Percentiles rank a stretch among this genome's conserved stretches.
Evolutionary conservation across 2,113 vertebrate species (phyloP).

Genomic region (Anas platyrhynchos): DNA sequence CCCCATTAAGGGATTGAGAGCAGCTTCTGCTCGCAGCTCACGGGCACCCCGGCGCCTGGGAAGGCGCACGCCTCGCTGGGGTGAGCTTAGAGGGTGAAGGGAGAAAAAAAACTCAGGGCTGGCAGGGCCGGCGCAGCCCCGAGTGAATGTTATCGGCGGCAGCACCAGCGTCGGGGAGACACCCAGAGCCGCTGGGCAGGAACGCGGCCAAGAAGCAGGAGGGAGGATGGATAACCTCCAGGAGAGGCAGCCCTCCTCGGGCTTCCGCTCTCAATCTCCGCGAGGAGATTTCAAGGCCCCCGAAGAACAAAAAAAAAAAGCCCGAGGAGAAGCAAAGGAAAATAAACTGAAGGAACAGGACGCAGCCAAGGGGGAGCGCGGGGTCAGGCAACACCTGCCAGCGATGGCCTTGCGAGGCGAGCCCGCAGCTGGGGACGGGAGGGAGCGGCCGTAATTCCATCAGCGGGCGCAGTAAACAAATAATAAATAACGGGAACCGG

Average conservation of each 20-base stretch:
- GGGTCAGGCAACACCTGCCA: slow-evolving; percentile 39
- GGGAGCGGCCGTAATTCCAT: slow-evolving; percentile 2
- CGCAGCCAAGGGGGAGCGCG: background rate
- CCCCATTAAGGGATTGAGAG: background rate
- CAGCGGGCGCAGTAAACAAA: slow-evolving; percentile 40
- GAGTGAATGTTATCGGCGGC: background rate
- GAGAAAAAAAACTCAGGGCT: background rate
- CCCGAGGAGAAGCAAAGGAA: background rate
- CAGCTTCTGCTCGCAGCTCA: background rate
- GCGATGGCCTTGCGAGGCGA: background rate
- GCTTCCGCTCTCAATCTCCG: slow-evolving; percentile 32
- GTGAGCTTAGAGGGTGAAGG: background rate
- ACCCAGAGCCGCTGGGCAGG: slow-evolving; percentile 4
- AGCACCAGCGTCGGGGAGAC: background rate
- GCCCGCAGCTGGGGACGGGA: slow-evolving; percentile 7
- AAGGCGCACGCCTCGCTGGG: background rate
- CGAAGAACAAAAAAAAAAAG: background rate
- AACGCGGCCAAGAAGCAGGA: background rate
- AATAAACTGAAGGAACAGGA: background rate
- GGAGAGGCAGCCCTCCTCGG: slow-evolving; percentile 6
- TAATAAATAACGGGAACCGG: slow-evolving; percentile 8
- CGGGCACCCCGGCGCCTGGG: background rate
- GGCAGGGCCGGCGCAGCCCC: background rate
- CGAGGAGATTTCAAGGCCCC: slow-evolving; percentile 52
- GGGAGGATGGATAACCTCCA: slow-evolving; percentile 60